Evolutionary conservation across 2,888 invertebrate genomes (phyloP).

Genomic region (Papilio protenor): DNA sequence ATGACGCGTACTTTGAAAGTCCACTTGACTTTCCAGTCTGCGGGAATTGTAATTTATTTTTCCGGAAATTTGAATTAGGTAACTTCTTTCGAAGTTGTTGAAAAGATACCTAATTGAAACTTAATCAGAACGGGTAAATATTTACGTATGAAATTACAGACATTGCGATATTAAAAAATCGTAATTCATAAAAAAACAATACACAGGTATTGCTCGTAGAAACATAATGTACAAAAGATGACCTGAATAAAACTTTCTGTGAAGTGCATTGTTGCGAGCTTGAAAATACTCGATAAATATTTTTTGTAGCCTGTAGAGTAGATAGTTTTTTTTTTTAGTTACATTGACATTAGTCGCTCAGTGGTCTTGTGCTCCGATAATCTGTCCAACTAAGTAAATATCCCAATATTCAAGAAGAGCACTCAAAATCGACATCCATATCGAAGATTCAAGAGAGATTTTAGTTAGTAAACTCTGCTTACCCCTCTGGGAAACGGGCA

Average conservation of each 20-base stretch:
- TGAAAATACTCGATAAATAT: conserved; percentile 23
- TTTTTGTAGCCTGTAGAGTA: background rate
- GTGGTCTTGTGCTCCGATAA: too few relatives aligned
- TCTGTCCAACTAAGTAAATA: too few relatives aligned
- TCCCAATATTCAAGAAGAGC: too few relatives aligned
- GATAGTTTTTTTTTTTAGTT: background rate
- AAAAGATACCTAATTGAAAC: background rate
- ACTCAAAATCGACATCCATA: too few relatives aligned
- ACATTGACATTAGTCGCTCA: too few relatives aligned
- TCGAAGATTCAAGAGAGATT: too few relatives aligned
- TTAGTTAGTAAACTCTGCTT: background rate
- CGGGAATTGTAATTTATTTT: background rate
- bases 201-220: background rate
- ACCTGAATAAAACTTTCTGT: conserved; percentile 23
- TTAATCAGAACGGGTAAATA: background rate
- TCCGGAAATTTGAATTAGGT: background rate
- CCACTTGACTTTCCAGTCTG: background rate
- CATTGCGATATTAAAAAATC: too few relatives aligned
- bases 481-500: background rate
- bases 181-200: background rate
- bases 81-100: background rate
- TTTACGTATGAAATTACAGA: too few relatives aligned
- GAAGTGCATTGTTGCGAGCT: background rate
- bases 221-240: conserved; percentile 11
- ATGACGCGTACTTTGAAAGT: background rate